Evolutionary conservation across 2,888 invertebrate genomes (phyloP).

Genomic region (Phrixothrix hirtus): DNA sequence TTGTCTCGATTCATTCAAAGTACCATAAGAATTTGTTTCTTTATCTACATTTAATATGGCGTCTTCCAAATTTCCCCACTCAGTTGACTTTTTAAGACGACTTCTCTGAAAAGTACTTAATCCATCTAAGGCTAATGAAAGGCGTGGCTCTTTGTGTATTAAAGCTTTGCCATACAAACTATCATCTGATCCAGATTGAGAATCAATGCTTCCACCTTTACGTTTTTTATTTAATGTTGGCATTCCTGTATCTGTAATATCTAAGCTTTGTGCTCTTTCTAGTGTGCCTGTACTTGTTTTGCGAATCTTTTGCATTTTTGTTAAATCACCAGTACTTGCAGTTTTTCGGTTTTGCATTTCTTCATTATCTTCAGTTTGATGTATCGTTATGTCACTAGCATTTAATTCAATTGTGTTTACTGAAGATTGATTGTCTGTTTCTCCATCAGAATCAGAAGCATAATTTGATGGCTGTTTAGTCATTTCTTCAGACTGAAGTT

Average conservation of each 20-base stretch:
- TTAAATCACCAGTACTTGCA: slow-evolving; percentile 78
- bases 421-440: slow-evolving; percentile 55
- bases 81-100: slow-evolving; percentile 72
- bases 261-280: slow-evolving; percentile 80
- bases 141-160: slow-evolving; percentile 63
- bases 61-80: slow-evolving; percentile 77
- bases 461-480: slow-evolving; percentile 40
- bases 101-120: slow-evolving; percentile 70
- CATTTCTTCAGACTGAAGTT: no score
- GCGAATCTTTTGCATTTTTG: slow-evolving; percentile 64
- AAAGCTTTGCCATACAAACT: slow-evolving; percentile 55
- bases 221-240: slow-evolving; percentile 60
- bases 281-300: slow-evolving; percentile 60
- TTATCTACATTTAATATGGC: slow-evolving; percentile 65
- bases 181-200: slow-evolving; percentile 49
- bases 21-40: no score
- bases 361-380: slow-evolving; percentile 66
- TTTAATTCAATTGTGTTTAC: slow-evolving; percentile 73
- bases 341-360: slow-evolving; percentile 71
- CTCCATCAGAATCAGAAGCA: slow-evolving; percentile 60
- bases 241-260: slow-evolving; percentile 64
- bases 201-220: slow-evolving; percentile 60
- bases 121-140: slow-evolving; percentile 67
- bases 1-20: slow-evolving; percentile 41
- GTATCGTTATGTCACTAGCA: slow-evolving; percentile 74